Percentiles rank a stretch among this genome's conserved stretches.
phyloP scores from a whole-genome alignment of 2,797 vertebrate genomes.

The Molossus molossus region DNA sequence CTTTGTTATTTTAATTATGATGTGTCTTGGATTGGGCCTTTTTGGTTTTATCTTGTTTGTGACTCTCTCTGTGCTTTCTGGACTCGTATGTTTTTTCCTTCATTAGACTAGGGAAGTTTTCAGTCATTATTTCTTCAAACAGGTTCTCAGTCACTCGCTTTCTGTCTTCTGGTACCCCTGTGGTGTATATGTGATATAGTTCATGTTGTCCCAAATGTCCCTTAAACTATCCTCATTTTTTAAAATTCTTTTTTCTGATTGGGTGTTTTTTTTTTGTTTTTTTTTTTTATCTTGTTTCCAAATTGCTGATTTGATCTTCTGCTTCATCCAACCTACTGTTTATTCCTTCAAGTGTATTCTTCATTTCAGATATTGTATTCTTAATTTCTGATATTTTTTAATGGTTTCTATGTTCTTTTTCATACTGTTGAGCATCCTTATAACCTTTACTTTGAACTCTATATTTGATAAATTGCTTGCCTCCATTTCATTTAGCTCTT shows the following conservation, averaged over 20 bases:
- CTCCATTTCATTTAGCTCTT: background rate
- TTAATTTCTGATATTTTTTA: background rate
- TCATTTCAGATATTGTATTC: background rate
- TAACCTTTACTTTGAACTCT: background rate
- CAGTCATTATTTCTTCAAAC: background rate
- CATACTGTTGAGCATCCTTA: background rate
- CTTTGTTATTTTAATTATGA: background rate
- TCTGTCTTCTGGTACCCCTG: background rate
- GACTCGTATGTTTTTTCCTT: background rate
- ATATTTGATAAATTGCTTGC: background rate
- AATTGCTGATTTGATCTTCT: background rate
- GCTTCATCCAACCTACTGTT: background rate
- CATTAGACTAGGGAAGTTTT: background rate
- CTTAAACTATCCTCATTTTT: background rate
- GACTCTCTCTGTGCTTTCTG: background rate
- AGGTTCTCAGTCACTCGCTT: background rate
- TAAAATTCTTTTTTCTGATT: background rate
- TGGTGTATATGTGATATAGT: background rate
- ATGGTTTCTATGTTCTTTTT: background rate
- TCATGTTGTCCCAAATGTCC: background rate
- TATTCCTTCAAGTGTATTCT: background rate
- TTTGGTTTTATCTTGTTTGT: background rate
- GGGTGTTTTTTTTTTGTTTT: background rate
- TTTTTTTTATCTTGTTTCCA: background rate
- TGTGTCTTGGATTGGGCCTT: background rate